phyloP scores from a whole-genome alignment of 2,113 vertebrate species.

The Eptesicus fuscus region DNA sequence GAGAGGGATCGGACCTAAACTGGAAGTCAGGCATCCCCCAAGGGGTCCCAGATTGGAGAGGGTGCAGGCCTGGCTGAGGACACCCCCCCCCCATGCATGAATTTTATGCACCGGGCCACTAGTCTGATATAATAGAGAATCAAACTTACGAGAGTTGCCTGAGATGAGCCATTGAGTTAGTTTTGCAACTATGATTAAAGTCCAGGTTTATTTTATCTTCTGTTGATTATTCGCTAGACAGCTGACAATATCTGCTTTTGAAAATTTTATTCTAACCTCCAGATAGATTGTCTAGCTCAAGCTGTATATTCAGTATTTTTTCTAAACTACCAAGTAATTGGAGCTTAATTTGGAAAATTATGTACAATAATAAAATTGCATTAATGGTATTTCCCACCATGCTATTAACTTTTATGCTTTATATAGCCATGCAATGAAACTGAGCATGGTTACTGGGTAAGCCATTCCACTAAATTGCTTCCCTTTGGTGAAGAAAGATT shows the following conservation, averaged over 20 bases:
- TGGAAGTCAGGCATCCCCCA: no score
- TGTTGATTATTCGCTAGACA: background rate
- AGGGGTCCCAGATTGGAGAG: no score
- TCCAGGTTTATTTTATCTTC: slow-evolving; percentile 8
- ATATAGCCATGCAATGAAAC: slow-evolving; percentile 10
- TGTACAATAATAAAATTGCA: slow-evolving; percentile 60
- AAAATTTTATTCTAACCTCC: background rate
- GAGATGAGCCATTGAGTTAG: slow-evolving; percentile 17
- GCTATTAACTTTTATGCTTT: slow-evolving; percentile 67
- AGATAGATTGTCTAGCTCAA: slow-evolving; percentile 20
- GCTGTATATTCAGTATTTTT: slow-evolving; percentile 39
- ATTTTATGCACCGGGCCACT: no score
- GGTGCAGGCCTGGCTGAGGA: no score
- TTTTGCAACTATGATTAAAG: background rate
- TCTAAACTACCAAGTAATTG: slow-evolving; percentile 57
- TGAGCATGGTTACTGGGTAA: background rate
- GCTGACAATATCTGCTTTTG: background rate
- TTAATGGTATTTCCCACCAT: slow-evolving; percentile 56
- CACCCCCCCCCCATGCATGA: no score
- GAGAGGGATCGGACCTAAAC: no score
- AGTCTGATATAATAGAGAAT: background rate
- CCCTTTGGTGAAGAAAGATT: slow-evolving; percentile 34
- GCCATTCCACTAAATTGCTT: slow-evolving; percentile 29
- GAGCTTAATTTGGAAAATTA: slow-evolving; percentile 70
- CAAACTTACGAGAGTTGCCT: background rate